Base-by-base conservation (phyloP, 2,888 invertebrate genomes). In the Perdita meconis region DNA sequence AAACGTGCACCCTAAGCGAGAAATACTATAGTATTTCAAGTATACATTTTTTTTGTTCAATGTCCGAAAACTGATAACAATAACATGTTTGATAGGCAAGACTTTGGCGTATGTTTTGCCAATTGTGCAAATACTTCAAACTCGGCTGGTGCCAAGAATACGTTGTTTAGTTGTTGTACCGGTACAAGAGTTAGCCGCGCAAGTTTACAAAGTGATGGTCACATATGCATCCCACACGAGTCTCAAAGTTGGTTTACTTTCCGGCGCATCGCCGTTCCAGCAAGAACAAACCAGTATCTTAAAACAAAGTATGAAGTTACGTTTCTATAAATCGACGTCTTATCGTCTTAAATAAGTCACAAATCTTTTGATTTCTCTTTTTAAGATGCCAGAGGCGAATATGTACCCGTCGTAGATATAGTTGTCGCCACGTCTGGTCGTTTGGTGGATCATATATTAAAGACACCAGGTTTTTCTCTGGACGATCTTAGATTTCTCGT, bases 41-140 rank as follows among this genome's bases (percentile, higher is more conserved):
- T 3, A 36, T 24, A 24, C 10, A 5, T n/a, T 1, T 13, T 2
- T 38, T 24, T 0, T 34, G 12, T 26, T 38, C 36, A 36, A 10
- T 19, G 19, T 22, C 19, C 19, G 19, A 47, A 16, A n/a, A 42
- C 8, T 36, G 22, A 38, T 55, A 40, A 24, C 30, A 16, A 36
- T 69, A 50, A 42, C 61, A 22, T 47, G 16, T 47, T 38, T 78
- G 59, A 3, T 10, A 91, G 91, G 91, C 10, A 99, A 99, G 94
- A 99, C 99, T 0, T 93, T 99, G 71, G 96, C 98, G 2, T 99
- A 97, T 94, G 97, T 97, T 57, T 93, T 99, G 78, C 99, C 99
- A 6, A 95, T 99, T 56, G 93, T 99, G 42, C 92, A 96, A 94
- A 92, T 94, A 66, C 89, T 97, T 77, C 94, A 94, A 88, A 91